Conservation (phyloP, 2,113 vertebrate genomes). For the Serranochromis macrocephalus region DNA sequence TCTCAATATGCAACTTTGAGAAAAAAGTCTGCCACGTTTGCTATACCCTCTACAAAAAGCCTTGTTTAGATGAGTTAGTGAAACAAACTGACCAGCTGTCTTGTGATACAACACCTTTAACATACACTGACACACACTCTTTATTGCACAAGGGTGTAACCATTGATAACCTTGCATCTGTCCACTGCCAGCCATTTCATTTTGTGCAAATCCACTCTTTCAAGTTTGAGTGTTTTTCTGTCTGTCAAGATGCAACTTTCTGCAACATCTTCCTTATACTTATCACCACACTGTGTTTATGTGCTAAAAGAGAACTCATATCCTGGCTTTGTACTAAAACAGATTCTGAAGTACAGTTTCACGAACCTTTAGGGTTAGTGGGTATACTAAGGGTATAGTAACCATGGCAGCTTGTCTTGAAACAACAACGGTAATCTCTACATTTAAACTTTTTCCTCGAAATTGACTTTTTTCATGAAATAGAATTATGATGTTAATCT, state of each 20-base stretch:
- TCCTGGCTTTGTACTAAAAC: not conserved
- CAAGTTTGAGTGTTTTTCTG: not conserved
- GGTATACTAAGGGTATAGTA: not conserved
- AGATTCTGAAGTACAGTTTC: not conserved
- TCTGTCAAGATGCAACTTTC: not conserved
- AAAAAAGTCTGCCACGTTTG: not conserved
- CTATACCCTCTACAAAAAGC: not conserved
- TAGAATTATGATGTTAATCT: not conserved
- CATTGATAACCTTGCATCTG: not conserved
- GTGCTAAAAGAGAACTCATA: not conserved
- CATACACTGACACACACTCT: not conserved
- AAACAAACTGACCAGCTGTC: not conserved
- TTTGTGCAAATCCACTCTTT: not conserved
- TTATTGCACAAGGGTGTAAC: not conserved
- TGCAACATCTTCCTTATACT: not conserved
- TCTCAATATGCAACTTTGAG: not conserved
- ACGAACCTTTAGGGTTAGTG: not conserved
- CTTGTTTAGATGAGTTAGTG: not conserved
- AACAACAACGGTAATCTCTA: not conserved
- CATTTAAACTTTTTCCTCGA: rapidly evolving
- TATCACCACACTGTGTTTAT: not conserved
- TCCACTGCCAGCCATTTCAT: not conserved
- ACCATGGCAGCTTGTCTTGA: not conserved
- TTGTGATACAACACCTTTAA: not conserved
- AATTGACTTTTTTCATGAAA: not conserved